Base-by-base conservation (phyloP, 2,888 invertebrate genomes). In the Parnassius apollo region DNA sequence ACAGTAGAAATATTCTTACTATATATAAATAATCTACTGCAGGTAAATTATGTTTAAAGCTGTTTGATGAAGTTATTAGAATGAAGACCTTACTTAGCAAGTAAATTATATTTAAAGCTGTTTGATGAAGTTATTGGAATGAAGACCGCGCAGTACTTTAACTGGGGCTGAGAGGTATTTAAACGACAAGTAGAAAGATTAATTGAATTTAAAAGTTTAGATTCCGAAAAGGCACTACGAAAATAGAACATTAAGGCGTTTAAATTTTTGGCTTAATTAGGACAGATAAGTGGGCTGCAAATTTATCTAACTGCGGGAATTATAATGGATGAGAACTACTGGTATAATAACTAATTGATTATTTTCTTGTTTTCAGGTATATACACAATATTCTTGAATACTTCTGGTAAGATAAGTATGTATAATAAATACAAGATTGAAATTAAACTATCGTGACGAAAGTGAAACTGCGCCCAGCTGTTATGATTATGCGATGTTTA, bases 151-250 rank as follows among this genome's bases (percentile, higher is more conserved):
- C 51, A 8, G 22, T 25, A 51, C 9, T 10, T 51, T 22, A 18
- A 51, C 22, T 4, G 2, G n/a, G 10, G 11, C 10, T 25, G 3
- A 11, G 22, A 2, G 9, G 25, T 22, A 25, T 51, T 51, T 51
- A 10, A 25, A 25, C 25, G 9, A 25, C 18, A 51, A 51, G 25
- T 51, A 25, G 18, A 51, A 22, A 9, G 25, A 51, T 12, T 25
- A 51, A 25, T 51, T 25, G 12, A 51, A 51, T 51, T 51, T 18
- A 25, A 51, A 51, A 51, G 51, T 25, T 50, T 8, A 18, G 13
- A 50, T 22, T 18, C 50, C 50, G 50, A 50, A 49, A 49, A 49
- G 49, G 49, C 49, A 45, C 45, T 3, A 12, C 9, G 45, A 45
- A 45, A 35, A 2, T 11, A 45, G 45, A 45, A 45, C 45, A 45